Base-by-base conservation (phyloP, 2,888 invertebrate species). In the Chrysodeixis includens region DNA sequence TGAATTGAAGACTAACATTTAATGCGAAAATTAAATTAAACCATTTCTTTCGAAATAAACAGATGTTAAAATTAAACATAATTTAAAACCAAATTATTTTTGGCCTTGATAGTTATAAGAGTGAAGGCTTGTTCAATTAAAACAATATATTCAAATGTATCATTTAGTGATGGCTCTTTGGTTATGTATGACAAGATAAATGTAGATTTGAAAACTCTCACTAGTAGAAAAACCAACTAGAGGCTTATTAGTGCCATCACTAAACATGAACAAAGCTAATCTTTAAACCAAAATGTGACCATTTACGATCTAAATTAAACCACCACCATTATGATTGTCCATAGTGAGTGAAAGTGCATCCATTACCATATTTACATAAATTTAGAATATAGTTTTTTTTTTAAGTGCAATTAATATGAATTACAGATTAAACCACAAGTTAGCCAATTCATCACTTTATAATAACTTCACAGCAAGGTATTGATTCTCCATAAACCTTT, bases 311-410 rank as follows among this genome's bases (percentile, higher is more conserved):
- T 63, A 68, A 63, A 73, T 62, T 60, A 80, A 77, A 71, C 78
- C 78, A 78, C 66, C 78, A 78, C 78, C 78, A 74, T 77, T 77
- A 73, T 68, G 55, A 58, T 72, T 58, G 56, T 56, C 60, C 62
- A 12, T 60, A 49, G 68, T 72, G 65, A 69, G 62, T 63, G 62
- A 70, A 64, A 71, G 66, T 76, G 75, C 79, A 76, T 79, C 71
- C 66, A 78, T 66, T 61, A 18, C 61, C 22, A 3, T 6, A 20
- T 49, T 20, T 66, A 49, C 53, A 56, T 30, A 58, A 44, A 30
- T 35, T 56, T 46, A 0, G 12, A n/a, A 32, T 54, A 59, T 49
- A 30, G 20, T 53, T 53, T 30, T 44, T 22, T 71, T 57, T 73
- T 44, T n/a, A 32, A 22, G 8, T 49, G 5, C 20, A 10, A 55